phyloP scores from a whole-genome alignment of 2,113 vertebrate species.

The Pica pica region DNA sequence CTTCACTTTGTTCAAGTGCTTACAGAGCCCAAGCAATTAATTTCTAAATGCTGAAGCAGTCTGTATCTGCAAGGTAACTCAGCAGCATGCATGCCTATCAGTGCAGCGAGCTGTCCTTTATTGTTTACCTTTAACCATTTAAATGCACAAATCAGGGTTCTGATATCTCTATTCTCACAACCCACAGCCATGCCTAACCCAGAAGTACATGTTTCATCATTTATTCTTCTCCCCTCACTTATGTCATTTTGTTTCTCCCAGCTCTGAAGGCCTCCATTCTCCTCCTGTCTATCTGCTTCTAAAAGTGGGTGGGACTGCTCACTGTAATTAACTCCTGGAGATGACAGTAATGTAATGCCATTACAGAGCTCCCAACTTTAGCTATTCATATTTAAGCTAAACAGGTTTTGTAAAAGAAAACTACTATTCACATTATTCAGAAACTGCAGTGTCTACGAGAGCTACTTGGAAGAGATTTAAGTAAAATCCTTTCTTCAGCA shows the following conservation, averaged over 20 bases:
- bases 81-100: neutral
- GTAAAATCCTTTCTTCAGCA: neutral
- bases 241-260: neutral
- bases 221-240: neutral
- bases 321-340: conserved; percentile 28
- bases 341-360: conserved; percentile 59
- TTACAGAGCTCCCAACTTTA: conserved; percentile 44
- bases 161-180: neutral
- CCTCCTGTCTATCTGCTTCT: conserved; percentile 22
- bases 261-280: conserved; percentile 4
- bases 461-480: neutral
- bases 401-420: conserved; percentile 42
- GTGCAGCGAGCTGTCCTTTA: neutral
- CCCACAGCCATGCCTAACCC: neutral
- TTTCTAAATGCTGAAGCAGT: neutral
- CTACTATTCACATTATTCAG: conserved; percentile 24
- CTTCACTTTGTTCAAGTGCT: neutral
- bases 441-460: neutral
- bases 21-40: neutral
- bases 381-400: conserved; percentile 42
- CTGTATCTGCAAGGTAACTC: neutral
- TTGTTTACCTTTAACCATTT: neutral
- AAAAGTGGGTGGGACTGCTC: conserved; percentile 40
- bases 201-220: neutral
- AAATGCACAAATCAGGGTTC: neutral